Evolutionary conservation across 2,797 vertebrate genomes (phyloP), one percentile per base, ranked within the genome.

Genomic region (Periophthalmus magnuspinnatus): DNA sequence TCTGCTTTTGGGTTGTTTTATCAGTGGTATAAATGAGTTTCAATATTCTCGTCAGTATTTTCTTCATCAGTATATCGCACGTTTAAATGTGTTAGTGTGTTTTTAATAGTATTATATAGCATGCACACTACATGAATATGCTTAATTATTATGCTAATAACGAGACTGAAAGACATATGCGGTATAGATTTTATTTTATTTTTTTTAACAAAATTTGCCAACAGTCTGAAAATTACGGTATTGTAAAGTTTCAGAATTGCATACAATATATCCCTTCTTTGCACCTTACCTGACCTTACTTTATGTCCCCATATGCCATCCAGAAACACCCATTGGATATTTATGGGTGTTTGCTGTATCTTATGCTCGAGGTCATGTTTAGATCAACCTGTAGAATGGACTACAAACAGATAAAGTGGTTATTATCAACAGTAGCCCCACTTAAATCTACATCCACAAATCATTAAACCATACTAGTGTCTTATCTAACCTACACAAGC

Each of bases 401-500:
- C 17, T 13, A 19, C n/a, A 61, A 61, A 61, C 59, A 61, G 19
- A 61, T 41, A 61, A 61, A 61, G 33, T 38, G 59, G 19, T 41
- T 41, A n/a, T 21, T 13, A 21, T 22, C 58, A 60, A n/a, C 17
- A 33, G 58, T n/a, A 7, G 19, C 16, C 32, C 32, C 57, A 38
- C 11, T 41, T 41, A 14, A 14, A 45, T 16, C 38, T 41, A 13
- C 36, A 34, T 21, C 34, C 32, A 38, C 59, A 61, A 22, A 19
- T 38, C 19, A 13, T n/a, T 13, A 61, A 61, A 41, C 7, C 33
- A n/a, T 22, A 14, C 8, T 34, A 19, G 33, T 36, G 28, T 1
- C 17, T 58, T 58, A 17, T 17, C 19, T 21, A 32, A 58, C 24
- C 6, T 58, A 32, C 56, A 16, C 13, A 32, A 32, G 16, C 28